These are phyloP conservation scores for Clitarchus hookeri DNA, from an alignment of 2,888 invertebrate genomes.

Conservation along the genomic window DNA sequence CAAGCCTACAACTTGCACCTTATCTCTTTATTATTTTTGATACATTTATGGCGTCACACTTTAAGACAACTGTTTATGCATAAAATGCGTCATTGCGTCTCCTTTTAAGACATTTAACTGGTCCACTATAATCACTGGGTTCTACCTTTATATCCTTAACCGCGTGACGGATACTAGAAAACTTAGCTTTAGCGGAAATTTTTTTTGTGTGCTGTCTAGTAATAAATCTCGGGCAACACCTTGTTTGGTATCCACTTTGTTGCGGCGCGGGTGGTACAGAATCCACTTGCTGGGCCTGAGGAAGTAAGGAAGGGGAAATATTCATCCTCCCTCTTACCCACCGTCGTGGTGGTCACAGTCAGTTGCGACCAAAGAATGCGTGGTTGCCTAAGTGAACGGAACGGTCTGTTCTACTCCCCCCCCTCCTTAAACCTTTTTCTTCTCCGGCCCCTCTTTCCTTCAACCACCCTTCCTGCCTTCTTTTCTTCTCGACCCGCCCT, in stretches of 20 bases:
- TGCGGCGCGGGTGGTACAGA: background rate
- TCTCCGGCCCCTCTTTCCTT: background rate
- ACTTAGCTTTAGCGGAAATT: too few relatives aligned
- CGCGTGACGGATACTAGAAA: too few relatives aligned
- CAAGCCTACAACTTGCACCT: too few relatives aligned
- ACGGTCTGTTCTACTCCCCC: background rate
- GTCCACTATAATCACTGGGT: too few relatives aligned
- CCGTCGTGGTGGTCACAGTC: background rate
- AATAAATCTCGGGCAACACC: background rate
- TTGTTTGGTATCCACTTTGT: background rate
- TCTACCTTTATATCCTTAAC: too few relatives aligned
- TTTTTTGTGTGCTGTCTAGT: too few relatives aligned
- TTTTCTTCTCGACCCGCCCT: background rate
- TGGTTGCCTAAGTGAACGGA: slow-evolving; percentile 8
- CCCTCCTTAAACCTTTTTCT: background rate
- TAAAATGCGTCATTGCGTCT: too few relatives aligned
- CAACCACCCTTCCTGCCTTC: background rate
- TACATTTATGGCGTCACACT: too few relatives aligned
- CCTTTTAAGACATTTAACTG: too few relatives aligned
- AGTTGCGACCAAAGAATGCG: slow-evolving; percentile 2
- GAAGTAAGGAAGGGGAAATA: too few relatives aligned
- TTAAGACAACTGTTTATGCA: too few relatives aligned
- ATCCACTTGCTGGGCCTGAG: background rate
- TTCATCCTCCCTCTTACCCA: background rate
- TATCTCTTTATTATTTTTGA: too few relatives aligned